These are phyloP conservation scores for Falco naumanni DNA, from an alignment of 2,797 vertebrate genomes.

Conservation along the genomic window DNA sequence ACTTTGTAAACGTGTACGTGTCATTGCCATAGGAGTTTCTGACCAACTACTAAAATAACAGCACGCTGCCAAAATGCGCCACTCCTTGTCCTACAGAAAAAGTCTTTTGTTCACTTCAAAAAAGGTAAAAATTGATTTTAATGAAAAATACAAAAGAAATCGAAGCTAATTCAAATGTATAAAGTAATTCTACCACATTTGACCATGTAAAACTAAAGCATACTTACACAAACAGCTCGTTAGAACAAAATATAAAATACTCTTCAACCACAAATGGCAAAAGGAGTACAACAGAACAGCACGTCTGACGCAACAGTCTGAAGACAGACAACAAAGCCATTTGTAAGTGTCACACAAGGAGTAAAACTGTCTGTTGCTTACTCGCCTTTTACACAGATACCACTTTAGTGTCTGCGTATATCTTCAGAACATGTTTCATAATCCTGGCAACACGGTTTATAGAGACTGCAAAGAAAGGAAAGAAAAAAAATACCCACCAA, in stretches of 20 bases:
- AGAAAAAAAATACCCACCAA: not conserved
- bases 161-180: not conserved
- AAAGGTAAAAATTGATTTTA: not conserved
- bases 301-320: not conserved
- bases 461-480: not conserved
- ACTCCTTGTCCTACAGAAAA: not conserved
- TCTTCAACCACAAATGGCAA: not conserved
- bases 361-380: not conserved
- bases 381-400: slow-evolving; percentile 20
- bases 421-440: not conserved
- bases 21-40: not conserved
- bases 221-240: not conserved
- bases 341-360: slow-evolving; percentile 19
- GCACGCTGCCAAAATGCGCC: not conserved
- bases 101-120: not conserved
- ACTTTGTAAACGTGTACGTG: fast-evolving
- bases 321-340: slow-evolving; percentile 18
- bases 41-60: not conserved
- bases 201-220: not conserved
- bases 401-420: not conserved
- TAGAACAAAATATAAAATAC: not conserved
- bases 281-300: not conserved
- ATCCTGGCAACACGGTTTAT: not conserved
- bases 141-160: not conserved
- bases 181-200: not conserved